Evolutionary conservation across 2,888 invertebrate species (phyloP).

Genomic region (Selenia dentaria): DNA sequence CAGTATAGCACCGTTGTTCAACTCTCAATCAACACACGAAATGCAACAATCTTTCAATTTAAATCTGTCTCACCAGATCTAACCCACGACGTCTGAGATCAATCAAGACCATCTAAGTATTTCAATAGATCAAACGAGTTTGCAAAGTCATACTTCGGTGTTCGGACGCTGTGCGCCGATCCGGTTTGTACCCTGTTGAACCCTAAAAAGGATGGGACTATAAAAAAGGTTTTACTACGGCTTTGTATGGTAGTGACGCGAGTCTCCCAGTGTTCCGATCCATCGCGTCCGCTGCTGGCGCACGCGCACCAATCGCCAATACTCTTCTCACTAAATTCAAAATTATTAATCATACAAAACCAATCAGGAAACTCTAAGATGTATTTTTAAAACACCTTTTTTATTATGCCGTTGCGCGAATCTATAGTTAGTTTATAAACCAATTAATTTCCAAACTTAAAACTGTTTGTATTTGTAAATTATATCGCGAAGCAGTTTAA

Average conservation of each 20-base stretch:
- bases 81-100: background rate
- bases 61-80: background rate
- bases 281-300: constrained; percentile 46
- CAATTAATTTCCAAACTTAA: constrained; percentile 9
- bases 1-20: too few relatives aligned
- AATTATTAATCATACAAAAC: too few relatives aligned
- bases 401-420: too few relatives aligned
- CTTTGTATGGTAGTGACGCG: constrained; percentile 38
- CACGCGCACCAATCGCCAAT: constrained; percentile 36
- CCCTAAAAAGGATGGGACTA: constrained; percentile 62
- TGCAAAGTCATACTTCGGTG: background rate
- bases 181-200: constrained; percentile 47
- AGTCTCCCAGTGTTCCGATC: constrained; percentile 47
- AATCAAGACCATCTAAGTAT: constrained; percentile 16
- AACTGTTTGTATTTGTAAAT: too few relatives aligned
- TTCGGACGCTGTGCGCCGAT: constrained; percentile 13
- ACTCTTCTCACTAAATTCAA: constrained; percentile 24
- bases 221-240: constrained; percentile 48
- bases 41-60: constrained; percentile 14
- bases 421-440: too few relatives aligned
- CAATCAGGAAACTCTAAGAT: too few relatives aligned
- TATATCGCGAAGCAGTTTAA: too few relatives aligned
- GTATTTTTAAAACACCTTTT: too few relatives aligned
- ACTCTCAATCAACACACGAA: constrained; percentile 1
- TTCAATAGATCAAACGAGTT: constrained; percentile 19